Evolutionary conservation across 2,888 invertebrate genomes (phyloP), one percentile per base, ranked within the genome.

Genomic region (Drosophila subquinaria): DNA sequence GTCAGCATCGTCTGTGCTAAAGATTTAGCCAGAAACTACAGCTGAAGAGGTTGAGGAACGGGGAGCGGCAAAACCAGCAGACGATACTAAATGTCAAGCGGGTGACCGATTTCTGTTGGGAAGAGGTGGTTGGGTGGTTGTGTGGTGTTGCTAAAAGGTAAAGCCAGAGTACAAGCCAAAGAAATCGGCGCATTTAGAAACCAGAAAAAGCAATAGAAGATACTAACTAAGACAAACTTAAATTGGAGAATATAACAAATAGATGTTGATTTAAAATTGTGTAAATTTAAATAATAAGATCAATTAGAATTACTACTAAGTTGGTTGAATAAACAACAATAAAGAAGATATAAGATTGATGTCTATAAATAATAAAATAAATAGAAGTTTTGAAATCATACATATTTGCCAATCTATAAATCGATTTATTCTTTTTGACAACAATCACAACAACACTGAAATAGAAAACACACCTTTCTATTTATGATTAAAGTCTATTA

Each of bases 81-180:
- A 81, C 76, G 82, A 86, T 85, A 88, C 73, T 84, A 89, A 84
- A 89, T 84, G 84, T 84, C 84, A 84, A 68, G 82, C 76, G 50
- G 84, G 64, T 67, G 70, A 89, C 81, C 84, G 78, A 75, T 77
- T 81, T 73, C 48, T 42, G 57, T 50, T 43, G 45, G 45, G 27
- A 50, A 40, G 48, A 35, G 60, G 57, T 30, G 27, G 40, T 40
- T 47, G 50, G 56, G 48, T 27, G 50, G 33, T 30, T 30, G 20
- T 1, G 20, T 20, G 23, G 5, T 27, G 5, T 50, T 40, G 15
- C 38, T 33, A 47, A 38, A 47, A 23, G 69, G 23, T 47, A 47
- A 48, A 43, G 48, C 42, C 61, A 48, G 57, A 61, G 33, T 61
- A 72, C 72, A 75, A 61, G 56, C 45, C 36, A 17, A 65, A 65